phyloP scores from a whole-genome alignment of 2,888 invertebrate species.

The Napeogenes sylphis region DNA sequence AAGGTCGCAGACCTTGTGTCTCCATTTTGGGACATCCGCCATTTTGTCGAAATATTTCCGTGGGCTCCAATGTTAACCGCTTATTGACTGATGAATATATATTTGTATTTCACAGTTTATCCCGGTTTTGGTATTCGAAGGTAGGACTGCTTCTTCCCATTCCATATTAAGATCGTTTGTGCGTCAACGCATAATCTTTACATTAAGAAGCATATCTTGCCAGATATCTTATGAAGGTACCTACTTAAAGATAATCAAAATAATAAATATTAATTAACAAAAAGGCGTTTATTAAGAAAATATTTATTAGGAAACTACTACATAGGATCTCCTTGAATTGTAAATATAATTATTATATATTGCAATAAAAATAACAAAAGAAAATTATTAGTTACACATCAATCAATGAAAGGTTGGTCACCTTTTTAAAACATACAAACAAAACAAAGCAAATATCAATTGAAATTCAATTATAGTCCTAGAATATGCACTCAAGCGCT shows the following conservation, averaged over 20 bases:
- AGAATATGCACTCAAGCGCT: neutral
- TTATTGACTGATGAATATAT: neutral
- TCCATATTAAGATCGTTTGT: no score
- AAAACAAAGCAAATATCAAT: neutral
- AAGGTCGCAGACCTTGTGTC: constrained; percentile 46
- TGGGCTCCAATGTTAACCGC: constrained; percentile 24
- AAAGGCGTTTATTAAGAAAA: no score
- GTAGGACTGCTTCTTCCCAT: neutral
- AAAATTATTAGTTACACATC: no score
- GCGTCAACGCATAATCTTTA: no score
- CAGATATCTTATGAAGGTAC: no score
- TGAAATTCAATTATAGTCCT: neutral
- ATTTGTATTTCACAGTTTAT: neutral
- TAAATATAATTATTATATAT: no score
- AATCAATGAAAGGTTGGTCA: neutral
- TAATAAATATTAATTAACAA: no score
- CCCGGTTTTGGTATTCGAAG: constrained; percentile 6
- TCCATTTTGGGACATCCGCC: constrained; percentile 34
- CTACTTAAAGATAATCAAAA: no score
- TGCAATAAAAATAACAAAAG: no score
- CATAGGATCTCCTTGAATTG: no score
- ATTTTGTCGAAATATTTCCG: constrained; percentile 33
- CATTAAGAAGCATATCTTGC: no score
- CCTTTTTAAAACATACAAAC: neutral
- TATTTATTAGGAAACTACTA: no score